Percentiles rank a stretch among this genome's conserved stretches.
These are phyloP conservation scores for Taeniopygia guttata DNA, from an alignment of 2,797 vertebrate species.

Conservation along the genomic window DNA sequence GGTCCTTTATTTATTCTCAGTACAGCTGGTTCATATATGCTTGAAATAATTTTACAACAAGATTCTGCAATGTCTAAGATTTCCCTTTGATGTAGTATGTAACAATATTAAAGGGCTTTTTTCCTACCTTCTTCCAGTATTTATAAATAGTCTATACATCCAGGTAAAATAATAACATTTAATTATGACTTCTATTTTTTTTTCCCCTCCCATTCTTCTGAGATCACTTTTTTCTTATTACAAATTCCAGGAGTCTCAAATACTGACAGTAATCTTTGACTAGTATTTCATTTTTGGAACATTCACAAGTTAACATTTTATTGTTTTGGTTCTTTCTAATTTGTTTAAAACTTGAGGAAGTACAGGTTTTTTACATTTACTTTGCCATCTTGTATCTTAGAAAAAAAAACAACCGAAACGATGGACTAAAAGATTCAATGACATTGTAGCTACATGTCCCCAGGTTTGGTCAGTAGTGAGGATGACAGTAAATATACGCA, in stretches of 20 bases:
- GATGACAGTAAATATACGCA: not conserved
- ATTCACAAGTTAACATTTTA: not conserved
- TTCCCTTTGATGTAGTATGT: not conserved
- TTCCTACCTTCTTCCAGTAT: accelerated
- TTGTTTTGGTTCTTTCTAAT: not conserved
- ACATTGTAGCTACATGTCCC: not conserved
- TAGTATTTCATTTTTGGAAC: not conserved
- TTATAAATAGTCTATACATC: not conserved
- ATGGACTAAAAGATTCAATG: not conserved
- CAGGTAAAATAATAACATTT: not conserved
- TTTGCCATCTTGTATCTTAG: not conserved
- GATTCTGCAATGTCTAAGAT: not conserved
- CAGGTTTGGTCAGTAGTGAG: not conserved
- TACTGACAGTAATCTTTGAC: not conserved
- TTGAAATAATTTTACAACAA: not conserved
- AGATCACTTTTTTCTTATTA: not conserved
- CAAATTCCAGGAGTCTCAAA: not conserved
- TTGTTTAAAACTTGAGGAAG: not conserved
- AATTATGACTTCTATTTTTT: not conserved
- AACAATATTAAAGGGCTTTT: not conserved
- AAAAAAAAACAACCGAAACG: not conserved
- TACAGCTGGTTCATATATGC: not conserved
- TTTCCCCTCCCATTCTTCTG: not conserved
- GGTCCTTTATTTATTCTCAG: not conserved
- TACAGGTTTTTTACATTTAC: not conserved